These are phyloP conservation scores for Threskiornis aethiopicus DNA, from an alignment of 2,797 vertebrate species.

Conservation along the genomic window DNA sequence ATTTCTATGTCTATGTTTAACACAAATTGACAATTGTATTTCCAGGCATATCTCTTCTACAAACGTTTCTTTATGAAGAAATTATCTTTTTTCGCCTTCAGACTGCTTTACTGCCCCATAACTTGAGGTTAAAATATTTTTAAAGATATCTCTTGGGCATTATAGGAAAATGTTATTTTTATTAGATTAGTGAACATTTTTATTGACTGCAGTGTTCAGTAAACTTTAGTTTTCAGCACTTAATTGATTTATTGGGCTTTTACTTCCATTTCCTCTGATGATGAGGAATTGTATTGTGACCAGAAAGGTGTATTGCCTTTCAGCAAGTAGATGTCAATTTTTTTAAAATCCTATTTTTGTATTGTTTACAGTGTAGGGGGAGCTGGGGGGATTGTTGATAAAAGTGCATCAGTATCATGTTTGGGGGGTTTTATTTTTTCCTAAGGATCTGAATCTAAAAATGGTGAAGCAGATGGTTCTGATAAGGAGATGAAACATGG, in stretches of 20 bases:
- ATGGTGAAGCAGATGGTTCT: conserved; percentile 85
- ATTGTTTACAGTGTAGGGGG: conserved; percentile 26
- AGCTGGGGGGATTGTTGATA: conserved; percentile 3
- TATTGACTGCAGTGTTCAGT: conserved; percentile 67
- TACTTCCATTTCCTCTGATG: conserved; percentile 65
- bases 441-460: conserved; percentile 84
- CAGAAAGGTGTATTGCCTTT: conserved; percentile 64
- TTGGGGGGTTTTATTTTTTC: conserved; percentile 63
- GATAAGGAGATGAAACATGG: conserved; percentile 86
- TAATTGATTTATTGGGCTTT: conserved; percentile 80
- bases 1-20: conserved; percentile 42
- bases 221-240: conserved; percentile 72
- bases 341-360: neutral
- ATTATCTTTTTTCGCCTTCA: neutral
- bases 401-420: conserved; percentile 47
- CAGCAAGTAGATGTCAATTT: conserved; percentile 39
- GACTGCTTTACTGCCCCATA: conserved; percentile 55
- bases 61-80: conserved; percentile 57
- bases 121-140: conserved; percentile 52
- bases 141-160: conserved; percentile 9
- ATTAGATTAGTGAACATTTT: conserved; percentile 66
- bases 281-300: conserved; percentile 55
- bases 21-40: conserved; percentile 49
- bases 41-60: neutral
- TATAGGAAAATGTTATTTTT: conserved; percentile 25